Base-by-base conservation (phyloP, 1,140 invertebrate species). In the Drosophila tristis region DNA sequence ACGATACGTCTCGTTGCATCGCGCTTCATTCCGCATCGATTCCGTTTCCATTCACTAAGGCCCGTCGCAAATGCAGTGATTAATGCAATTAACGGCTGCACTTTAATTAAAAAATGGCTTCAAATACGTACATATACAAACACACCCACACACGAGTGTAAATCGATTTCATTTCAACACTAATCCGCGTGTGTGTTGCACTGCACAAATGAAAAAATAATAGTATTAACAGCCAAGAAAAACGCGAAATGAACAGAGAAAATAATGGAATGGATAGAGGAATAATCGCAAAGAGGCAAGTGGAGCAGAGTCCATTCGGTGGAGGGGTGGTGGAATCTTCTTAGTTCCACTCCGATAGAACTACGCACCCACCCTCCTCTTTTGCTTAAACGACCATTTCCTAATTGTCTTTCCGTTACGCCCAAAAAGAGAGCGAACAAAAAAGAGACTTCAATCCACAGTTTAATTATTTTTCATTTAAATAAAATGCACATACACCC, bases 381-480 rank as follows among this genome's bases (percentile, higher is more conserved):
- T n/a, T 43, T 48, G 26, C 47, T 63, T 72, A 64, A 85, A 76
- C 78, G 67, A 77, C 75, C 68, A 82, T 65, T 82, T 89, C 84
- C 84, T 90, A 89, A 89, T 89, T 89, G 85, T 89, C 84, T 74
- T 80, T 79, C 47, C 56, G 59, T 16, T 61, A 49, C 29, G 47
- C 66, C 44, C 57, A 65, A 59, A 62, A 58, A 80, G 42, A 29
- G 8, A 9, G 31, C 0, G 31, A 43, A 42, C 1, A 54, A 49
- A 58, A 47, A 39, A 42, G 39, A 74, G 74, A 62, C 71, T 82
- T 77, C 67, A 89, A 89, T 87, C 62, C 55, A 61, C 76, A 76
- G 72, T 89, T 89, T 89, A 89, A 89, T 89, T 89, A 89, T 84
- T 89, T 84, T 72, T 61, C 61, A 87, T 82, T 87, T 82, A 89